Conservation (phyloP, 2,113 vertebrate species). For the Plecotus auritus region DNA sequence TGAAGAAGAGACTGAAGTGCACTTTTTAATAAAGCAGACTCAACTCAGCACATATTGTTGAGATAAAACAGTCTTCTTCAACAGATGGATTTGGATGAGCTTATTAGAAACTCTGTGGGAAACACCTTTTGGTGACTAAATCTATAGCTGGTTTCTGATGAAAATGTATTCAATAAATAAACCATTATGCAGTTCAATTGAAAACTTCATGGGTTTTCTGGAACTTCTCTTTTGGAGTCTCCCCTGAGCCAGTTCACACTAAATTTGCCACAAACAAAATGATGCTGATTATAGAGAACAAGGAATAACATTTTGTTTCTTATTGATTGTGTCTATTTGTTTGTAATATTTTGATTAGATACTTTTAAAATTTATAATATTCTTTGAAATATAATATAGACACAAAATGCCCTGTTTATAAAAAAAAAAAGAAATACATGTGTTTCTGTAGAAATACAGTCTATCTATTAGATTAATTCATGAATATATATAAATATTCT, state of each 20-base stretch:
- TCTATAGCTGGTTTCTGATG: conserved; percentile 29
- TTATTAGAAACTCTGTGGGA: conserved; percentile 63
- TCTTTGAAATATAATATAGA: background rate
- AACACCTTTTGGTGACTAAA: conserved; percentile 25
- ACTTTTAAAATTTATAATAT: background rate
- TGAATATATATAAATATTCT: background rate
- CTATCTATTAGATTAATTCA: background rate
- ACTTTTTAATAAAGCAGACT: conserved; percentile 53
- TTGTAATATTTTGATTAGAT: background rate
- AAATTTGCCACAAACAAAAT: background rate
- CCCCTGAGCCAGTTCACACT: background rate
- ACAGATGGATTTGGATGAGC: conserved; percentile 59
- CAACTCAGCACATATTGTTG: conserved; percentile 25
- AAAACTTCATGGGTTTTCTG: background rate
- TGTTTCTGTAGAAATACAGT: background rate
- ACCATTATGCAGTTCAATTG: background rate
- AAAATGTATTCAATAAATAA: conserved; percentile 53
- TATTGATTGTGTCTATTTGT: background rate
- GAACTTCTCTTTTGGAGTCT: background rate
- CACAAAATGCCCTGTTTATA: background rate
- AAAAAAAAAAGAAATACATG: background rate
- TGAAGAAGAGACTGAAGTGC: background rate
- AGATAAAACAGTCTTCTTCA: conserved; percentile 43
- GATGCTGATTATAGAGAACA: background rate
- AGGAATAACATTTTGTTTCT: background rate